Percentiles rank a stretch among this genome's conserved stretches.
Evolutionary conservation across 1,140 invertebrate species (phyloP).

Genomic region (Dysdera silvatica): DNA sequence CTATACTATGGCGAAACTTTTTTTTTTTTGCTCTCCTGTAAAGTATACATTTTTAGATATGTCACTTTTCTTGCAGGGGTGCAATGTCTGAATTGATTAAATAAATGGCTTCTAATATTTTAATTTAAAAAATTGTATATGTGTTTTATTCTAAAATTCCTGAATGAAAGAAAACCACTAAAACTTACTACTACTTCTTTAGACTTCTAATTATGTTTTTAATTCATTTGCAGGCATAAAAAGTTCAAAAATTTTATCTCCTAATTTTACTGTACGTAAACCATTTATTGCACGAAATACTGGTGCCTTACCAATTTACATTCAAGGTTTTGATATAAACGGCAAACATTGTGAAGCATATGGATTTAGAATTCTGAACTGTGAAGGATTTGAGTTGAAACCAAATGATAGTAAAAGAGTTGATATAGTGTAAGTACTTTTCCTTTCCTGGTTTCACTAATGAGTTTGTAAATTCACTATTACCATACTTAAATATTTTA

Average conservation of each 20-base stretch:
- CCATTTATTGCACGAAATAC: conserved; percentile 81
- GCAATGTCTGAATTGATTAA: too few species aligned
- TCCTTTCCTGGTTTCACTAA: background rate
- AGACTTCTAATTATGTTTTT: too few species aligned
- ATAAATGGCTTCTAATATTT: too few species aligned
- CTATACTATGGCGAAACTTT: too few species aligned
- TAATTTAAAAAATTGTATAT: too few species aligned
- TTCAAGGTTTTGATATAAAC: conserved; percentile 63
- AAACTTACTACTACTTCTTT: too few species aligned
- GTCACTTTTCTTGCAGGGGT: too few species aligned
- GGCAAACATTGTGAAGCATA: conserved; percentile 70
- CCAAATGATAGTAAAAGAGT: conserved; percentile 78
- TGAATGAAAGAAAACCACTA: too few species aligned
- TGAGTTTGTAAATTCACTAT: background rate
- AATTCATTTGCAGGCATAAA: conserved; percentile 46
- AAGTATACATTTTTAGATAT: too few species aligned
- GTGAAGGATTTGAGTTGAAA: conserved; percentile 65
- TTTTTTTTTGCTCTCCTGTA: too few species aligned
- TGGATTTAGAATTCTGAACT: conserved; percentile 78
- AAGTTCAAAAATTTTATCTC: conserved; percentile 49
- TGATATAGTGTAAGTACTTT: conserved; percentile 60
- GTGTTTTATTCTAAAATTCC: too few species aligned
- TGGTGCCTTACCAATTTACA: conserved; percentile 67
- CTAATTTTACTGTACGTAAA: conserved; percentile 68
- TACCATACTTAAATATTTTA: too few species aligned